Percentiles rank a stretch among this genome's conserved stretches.
phyloP scores from a whole-genome alignment of 2,113 vertebrate species.

The Brachyhypopomus gauderio region DNA sequence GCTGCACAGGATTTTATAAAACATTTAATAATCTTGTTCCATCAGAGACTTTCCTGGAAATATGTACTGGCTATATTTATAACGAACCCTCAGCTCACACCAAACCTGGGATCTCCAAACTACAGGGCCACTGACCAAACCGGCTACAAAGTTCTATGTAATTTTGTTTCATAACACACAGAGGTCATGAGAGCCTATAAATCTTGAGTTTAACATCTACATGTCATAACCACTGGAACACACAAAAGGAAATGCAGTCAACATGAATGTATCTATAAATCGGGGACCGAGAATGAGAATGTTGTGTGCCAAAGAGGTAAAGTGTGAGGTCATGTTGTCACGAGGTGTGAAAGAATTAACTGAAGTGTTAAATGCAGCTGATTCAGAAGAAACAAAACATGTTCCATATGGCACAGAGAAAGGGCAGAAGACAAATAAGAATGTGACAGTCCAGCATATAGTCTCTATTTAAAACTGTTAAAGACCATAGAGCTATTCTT shows the following conservation, averaged over 20 bases:
- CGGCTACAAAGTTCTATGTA: background rate
- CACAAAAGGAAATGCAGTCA: no score
- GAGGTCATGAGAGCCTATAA: background rate
- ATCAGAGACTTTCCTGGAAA: background rate
- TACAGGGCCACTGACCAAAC: no score
- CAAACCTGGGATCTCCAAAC: background rate
- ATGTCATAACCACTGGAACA: background rate
- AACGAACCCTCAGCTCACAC: background rate
- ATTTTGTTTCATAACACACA: background rate
- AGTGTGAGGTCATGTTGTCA: background rate
- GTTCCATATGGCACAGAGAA: background rate
- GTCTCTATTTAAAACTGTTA: no score
- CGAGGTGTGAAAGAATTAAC: background rate
- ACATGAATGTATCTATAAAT: no score
- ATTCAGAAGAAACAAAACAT: background rate
- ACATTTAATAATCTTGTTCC: background rate
- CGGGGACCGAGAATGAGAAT: background rate
- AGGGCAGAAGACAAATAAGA: no score
- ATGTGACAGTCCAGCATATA: no score
- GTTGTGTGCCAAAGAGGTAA: background rate
- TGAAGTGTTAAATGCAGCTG: background rate
- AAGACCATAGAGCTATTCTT: no score
- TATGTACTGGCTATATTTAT: background rate
- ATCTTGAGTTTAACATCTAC: background rate
- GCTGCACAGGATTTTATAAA: background rate